Percentiles rank a stretch among this genome's conserved stretches.
Evolutionary conservation across 2,113 vertebrate genomes (phyloP).

Genomic region (Marcusenius ussheri): DNA sequence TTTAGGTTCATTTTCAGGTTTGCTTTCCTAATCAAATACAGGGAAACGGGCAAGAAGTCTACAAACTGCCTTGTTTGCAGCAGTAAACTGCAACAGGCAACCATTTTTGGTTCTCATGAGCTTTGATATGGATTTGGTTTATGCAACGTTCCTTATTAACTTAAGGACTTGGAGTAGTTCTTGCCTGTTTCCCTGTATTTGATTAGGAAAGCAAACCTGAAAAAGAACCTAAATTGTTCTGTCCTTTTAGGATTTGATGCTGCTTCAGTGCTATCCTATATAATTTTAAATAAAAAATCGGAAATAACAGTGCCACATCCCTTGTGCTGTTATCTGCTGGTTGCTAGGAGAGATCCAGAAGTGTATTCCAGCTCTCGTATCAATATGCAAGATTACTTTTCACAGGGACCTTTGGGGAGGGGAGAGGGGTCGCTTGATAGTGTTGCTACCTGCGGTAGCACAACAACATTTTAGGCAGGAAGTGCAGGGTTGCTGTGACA

Average conservation of each 20-base stretch:
- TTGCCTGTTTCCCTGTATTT: neutral
- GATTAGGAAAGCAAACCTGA: neutral
- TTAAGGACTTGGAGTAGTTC: neutral
- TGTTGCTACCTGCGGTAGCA: slow-evolving; percentile 35
- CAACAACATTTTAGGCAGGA: slow-evolving; percentile 39
- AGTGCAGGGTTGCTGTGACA: slow-evolving; percentile 35
- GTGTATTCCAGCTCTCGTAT: slow-evolving; percentile 32
- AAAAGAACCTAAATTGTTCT: neutral
- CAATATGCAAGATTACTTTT: slow-evolving; percentile 40
- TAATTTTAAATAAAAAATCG: neutral
- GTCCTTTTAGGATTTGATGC: neutral
- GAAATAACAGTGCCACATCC: neutral
- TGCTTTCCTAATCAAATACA: no score
- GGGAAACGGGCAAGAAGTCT: no score
- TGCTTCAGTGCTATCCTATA: neutral
- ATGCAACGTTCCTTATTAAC: neutral
- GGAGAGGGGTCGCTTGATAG: slow-evolving; percentile 17
- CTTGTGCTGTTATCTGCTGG: slow-evolving; percentile 23
- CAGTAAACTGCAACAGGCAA: neutral
- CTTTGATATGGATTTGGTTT: neutral
- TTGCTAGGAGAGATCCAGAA: slow-evolving; percentile 42
- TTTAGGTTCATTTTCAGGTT: no score
- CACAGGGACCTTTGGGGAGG: slow-evolving; percentile 28
- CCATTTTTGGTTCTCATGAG: neutral
- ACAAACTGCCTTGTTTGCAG: neutral